These are phyloP conservation scores for Ditylenchus dipsaci DNA, from an alignment of 1,140 invertebrate genomes.

Conservation along the genomic window DNA sequence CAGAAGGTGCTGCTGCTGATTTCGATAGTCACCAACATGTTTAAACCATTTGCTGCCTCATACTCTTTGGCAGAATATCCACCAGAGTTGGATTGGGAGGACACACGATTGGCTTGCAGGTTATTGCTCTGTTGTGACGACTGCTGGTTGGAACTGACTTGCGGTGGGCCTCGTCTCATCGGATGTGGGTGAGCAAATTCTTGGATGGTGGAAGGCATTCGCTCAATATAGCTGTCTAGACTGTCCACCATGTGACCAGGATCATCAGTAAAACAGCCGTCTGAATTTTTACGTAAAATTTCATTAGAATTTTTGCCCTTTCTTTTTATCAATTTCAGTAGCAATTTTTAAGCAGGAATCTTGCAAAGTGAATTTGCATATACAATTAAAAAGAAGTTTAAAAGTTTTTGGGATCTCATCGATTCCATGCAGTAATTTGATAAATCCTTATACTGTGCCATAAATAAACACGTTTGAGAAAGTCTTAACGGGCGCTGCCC, in stretches of 20 bases:
- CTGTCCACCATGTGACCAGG: background rate
- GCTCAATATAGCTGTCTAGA: background rate
- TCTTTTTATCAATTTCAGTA: no score
- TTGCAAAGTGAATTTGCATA: no score
- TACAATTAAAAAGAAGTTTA: no score
- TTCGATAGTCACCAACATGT: conserved; percentile 37
- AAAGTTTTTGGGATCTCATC: no score
- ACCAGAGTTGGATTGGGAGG: conserved; percentile 8
- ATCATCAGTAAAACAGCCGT: background rate
- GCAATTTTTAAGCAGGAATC: no score
- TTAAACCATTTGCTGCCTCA: conserved; percentile 28
- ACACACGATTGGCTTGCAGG: background rate
- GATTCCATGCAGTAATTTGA: no score
- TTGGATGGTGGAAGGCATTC: background rate
- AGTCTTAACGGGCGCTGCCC: no score
- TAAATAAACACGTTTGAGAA: no score
- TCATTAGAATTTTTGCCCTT: no score
- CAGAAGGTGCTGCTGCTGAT: background rate
- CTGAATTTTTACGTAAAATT: background rate
- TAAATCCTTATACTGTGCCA: no score
- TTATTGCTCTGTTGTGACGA: background rate
- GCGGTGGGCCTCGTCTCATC: background rate
- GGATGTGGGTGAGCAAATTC: no score
- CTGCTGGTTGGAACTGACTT: background rate
- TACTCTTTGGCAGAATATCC: conserved; percentile 35